Evolutionary conservation across 1,140 invertebrate species (phyloP).

Genomic region (Drosophila saltans): DNA sequence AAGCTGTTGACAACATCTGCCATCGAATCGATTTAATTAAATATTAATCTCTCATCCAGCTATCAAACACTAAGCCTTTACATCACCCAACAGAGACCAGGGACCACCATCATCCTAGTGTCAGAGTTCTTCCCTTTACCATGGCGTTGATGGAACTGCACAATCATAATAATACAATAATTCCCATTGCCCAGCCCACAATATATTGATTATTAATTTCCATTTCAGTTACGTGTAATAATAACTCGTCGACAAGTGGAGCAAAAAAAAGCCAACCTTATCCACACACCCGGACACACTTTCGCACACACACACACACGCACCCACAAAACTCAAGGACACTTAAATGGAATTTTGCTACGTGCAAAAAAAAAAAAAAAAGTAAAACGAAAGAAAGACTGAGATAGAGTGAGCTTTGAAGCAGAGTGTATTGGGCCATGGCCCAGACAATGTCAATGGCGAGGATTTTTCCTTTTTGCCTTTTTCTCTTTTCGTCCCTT

Average conservation of each 20-base stretch:
- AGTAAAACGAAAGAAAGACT: background rate
- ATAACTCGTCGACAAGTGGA: constrained; percentile 18
- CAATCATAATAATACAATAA: constrained; percentile 21
- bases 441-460: constrained; percentile 33
- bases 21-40: constrained; percentile 52
- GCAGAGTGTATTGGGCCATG: background rate
- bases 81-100: no score
- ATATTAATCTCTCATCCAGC: constrained; percentile 48
- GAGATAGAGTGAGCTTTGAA: background rate
- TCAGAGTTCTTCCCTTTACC: no score
- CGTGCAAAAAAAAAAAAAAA: constrained; percentile 10
- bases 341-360: constrained; percentile 38
- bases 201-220: constrained; percentile 53
- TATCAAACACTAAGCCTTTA: constrained; percentile 16
- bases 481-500: constrained; percentile 2
- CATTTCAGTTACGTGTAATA: constrained; percentile 35
- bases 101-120: no score
- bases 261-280: background rate
- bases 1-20: constrained; percentile 48
- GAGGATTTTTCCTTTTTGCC: constrained; percentile 13
- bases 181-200: constrained; percentile 8
- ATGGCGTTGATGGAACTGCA: background rate
- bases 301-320: background rate
- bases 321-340: constrained; percentile 35
- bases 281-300: background rate